Base-by-base conservation (phyloP, 2,888 invertebrate genomes). In the Rutpela maculata region DNA sequence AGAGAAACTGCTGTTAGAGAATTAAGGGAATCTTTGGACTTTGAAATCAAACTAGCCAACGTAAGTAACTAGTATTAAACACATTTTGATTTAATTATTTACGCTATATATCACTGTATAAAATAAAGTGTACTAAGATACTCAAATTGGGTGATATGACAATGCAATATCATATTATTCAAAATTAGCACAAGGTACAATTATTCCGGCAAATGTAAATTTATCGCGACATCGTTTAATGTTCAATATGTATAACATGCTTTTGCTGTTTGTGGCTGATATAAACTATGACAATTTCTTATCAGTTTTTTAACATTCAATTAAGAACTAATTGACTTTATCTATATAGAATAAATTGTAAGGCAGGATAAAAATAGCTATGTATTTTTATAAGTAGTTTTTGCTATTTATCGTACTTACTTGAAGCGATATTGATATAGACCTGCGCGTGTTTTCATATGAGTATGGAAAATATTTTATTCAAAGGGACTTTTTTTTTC, bases 31-130 rank as follows among this genome's bases (percentile, higher is more conserved):
- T 96, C 98, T 0, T 90, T 99, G 19, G 91, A 95, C 78, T 98
- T 99, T 86, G 98, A 99, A 92, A 97, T 96, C 80, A 92, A 93
- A 83, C 92, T 99, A 74, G 98, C 98, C 43, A 97, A 98, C 88
- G 98, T 98, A 91, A 94, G 95, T 91, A 72, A 75, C 1, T 3
- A 4, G 26, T 6, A 67, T 10, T 38, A 12, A 12, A 31, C 35
- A 38, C 31, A 65, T 65, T 10, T 15, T 5, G 9, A 35, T 18
- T 66, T 50, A 65, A 38, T 35, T 68, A 22, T 59, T 22, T 68
- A 56, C 5, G 19, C n/a, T 31, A 0, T 17, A 26, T 57, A 11
- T 57, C 11, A 38, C 10, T 35, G 10, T 57, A n/a, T 38, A 18
- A 50, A 9, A 17, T 26, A 17, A 55, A 26, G 56, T n/a, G 26